Evolutionary conservation across 2,888 invertebrate genomes (phyloP).

Genomic region (Calameuta filiformis): DNA sequence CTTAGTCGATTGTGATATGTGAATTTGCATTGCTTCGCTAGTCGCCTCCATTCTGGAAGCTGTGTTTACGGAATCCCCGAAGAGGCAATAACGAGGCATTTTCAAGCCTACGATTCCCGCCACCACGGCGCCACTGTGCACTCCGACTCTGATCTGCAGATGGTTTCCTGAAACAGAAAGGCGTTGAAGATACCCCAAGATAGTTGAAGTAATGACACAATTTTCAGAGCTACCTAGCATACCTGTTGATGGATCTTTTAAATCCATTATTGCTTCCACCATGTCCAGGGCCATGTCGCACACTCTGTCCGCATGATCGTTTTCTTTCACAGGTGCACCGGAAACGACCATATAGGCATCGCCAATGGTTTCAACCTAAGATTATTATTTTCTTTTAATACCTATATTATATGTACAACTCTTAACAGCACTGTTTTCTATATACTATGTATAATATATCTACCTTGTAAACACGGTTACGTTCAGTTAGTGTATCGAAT

Average conservation of each 20-base stretch:
- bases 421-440: neutral
- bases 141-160: conserved; percentile 85
- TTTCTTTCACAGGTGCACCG: conserved; percentile 91
- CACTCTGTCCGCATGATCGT: conserved; percentile 90
- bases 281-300: conserved; percentile 97
- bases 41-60: conserved; percentile 95
- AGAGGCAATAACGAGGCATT: conserved; percentile 87
- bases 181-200: neutral
- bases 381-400: conserved; percentile 6
- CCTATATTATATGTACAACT: neutral
- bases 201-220: neutral
- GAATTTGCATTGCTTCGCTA: conserved; percentile 92
- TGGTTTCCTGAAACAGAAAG: conserved; percentile 73
- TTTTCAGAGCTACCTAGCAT: conserved; percentile 12
- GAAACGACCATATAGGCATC: conserved; percentile 99
- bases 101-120: conserved; percentile 95
- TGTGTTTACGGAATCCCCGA: conserved; percentile 92
- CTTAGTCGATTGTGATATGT: conserved; percentile 91
- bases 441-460: neutral
- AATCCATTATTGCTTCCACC: conserved; percentile 91
- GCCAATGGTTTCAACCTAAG: conserved; percentile 94
- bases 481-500: conserved; percentile 93
- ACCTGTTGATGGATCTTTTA: conserved; percentile 94
- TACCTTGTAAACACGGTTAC: conserved; percentile 95
- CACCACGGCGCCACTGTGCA: conserved; percentile 92